Conservation (phyloP, 1,140 invertebrate species). For the Drosophila trapezifrons region DNA sequence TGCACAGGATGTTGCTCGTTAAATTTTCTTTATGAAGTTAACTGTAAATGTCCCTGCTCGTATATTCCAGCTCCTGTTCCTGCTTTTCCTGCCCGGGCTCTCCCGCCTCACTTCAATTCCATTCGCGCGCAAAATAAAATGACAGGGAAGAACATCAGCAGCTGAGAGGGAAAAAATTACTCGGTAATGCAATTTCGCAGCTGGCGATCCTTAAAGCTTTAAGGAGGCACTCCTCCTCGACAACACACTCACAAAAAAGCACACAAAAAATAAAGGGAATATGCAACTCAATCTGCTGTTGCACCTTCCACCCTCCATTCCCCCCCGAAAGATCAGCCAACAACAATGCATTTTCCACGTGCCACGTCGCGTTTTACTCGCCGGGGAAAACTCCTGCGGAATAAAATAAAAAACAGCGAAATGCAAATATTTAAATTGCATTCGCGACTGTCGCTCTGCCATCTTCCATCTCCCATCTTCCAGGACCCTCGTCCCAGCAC, state of each 20-base stretch:
- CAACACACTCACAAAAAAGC: not conserved
- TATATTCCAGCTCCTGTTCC: constrained; percentile 47
- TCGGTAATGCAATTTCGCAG: constrained; percentile 70
- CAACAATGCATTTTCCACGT: constrained; percentile 58
- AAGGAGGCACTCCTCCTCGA: constrained; percentile 28
- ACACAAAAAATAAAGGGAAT: not conserved
- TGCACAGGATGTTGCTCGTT: constrained; percentile 80
- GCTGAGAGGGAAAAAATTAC: constrained; percentile 50
- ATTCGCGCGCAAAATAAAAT: constrained; percentile 73
- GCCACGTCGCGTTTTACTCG: constrained; percentile 47
- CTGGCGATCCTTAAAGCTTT: constrained; percentile 60
- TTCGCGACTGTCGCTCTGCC: constrained; percentile 65
- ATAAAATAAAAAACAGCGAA: constrained; percentile 53
- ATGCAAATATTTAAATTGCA: constrained; percentile 81
- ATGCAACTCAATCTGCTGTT: constrained; percentile 31
- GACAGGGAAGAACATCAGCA: constrained; percentile 7
- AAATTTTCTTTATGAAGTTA: constrained; percentile 82
- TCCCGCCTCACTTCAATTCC: constrained; percentile 64
- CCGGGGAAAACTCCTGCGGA: constrained; percentile 37
- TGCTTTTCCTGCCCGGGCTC: constrained; percentile 15
- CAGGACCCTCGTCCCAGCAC: not conserved
- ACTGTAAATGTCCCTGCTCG: constrained; percentile 72
- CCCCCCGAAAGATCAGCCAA: not conserved
- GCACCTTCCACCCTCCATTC: not conserved
- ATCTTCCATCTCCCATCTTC: not conserved